Evolutionary conservation across 2,797 vertebrate species (phyloP).

Genomic region (Orientallactaga sibirica): DNA sequence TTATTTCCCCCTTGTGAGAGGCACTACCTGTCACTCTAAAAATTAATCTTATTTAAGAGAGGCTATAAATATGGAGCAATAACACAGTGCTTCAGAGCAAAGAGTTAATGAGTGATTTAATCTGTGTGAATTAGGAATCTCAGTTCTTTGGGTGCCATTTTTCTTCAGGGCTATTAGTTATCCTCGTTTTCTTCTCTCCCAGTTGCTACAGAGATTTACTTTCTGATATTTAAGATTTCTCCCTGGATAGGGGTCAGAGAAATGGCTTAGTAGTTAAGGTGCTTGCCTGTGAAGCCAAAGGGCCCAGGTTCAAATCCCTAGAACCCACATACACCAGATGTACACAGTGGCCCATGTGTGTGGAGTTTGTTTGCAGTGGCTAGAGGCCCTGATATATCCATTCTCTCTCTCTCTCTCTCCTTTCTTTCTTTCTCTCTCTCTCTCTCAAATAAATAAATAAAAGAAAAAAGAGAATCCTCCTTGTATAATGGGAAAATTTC

Average conservation of each 20-base stretch:
- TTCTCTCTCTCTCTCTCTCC: too few relatives aligned
- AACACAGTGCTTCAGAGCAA: neutral
- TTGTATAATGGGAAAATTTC: constrained; percentile 10
- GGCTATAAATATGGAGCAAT: constrained; percentile 56
- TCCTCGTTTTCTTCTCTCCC: neutral
- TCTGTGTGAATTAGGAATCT: constrained; percentile 54
- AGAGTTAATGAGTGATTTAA: constrained; percentile 58
- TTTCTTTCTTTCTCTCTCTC: too few relatives aligned
- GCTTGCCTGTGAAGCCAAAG: too few relatives aligned
- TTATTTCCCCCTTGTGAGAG: constrained; percentile 75
- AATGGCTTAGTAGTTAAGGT: too few relatives aligned
- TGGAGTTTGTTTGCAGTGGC: too few relatives aligned
- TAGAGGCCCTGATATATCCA: too few relatives aligned
- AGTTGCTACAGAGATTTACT: neutral
- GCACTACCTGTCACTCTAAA: constrained; percentile 75
- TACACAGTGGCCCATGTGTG: too few relatives aligned
- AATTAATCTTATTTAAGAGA: constrained; percentile 77
- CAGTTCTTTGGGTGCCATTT: constrained; percentile 3
- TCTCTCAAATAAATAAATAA: too few relatives aligned
- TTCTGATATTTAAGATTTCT: constrained; percentile 19
- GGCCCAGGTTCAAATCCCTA: too few relatives aligned
- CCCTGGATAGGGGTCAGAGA: neutral
- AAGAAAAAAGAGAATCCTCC: neutral
- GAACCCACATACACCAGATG: too few relatives aligned
- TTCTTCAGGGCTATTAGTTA: neutral